phyloP scores from a whole-genome alignment of 1,140 invertebrate species.

The Macrocentrus cingulum region DNA sequence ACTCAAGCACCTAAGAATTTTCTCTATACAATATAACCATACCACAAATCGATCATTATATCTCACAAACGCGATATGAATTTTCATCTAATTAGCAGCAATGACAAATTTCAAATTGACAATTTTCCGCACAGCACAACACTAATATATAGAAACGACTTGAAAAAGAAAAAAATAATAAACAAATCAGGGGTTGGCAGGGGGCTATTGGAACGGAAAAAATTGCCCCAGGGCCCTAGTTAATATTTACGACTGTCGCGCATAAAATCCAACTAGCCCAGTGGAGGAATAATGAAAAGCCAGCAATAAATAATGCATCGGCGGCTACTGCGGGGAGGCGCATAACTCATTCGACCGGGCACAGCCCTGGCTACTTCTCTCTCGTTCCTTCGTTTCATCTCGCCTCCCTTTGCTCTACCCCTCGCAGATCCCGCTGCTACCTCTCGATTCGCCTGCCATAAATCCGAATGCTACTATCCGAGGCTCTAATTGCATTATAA shows the following conservation, averaged over 20 bases:
- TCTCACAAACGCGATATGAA: not conserved
- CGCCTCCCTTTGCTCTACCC: not conserved
- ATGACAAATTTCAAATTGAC: slow-evolving; percentile 3
- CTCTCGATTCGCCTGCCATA: slow-evolving; percentile 48
- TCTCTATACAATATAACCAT: not conserved
- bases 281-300: slow-evolving; percentile 55
- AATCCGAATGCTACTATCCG: slow-evolving; percentile 57
- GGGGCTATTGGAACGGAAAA: too few relatives aligned
- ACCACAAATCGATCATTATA: slow-evolving; percentile 3
- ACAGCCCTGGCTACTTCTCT: slow-evolving; percentile 18
- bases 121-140: too few relatives aligned
- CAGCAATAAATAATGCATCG: slow-evolving; percentile 57
- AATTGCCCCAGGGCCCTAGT: too few relatives aligned
- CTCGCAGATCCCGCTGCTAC: not conserved
- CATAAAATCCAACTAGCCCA: too few relatives aligned
- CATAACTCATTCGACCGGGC: slow-evolving; percentile 51
- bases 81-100: slow-evolving; percentile 15
- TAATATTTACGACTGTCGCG: too few relatives aligned
- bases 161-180: too few relatives aligned
- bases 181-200: too few relatives aligned
- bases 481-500: slow-evolving; percentile 60
- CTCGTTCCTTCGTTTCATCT: slow-evolving; percentile 14
- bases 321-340: slow-evolving; percentile 52
- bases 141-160: too few relatives aligned
- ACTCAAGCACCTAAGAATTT: slow-evolving; percentile 5